Evolutionary conservation across 2,888 invertebrate genomes (phyloP).

Genomic region (Athalia cordata): DNA sequence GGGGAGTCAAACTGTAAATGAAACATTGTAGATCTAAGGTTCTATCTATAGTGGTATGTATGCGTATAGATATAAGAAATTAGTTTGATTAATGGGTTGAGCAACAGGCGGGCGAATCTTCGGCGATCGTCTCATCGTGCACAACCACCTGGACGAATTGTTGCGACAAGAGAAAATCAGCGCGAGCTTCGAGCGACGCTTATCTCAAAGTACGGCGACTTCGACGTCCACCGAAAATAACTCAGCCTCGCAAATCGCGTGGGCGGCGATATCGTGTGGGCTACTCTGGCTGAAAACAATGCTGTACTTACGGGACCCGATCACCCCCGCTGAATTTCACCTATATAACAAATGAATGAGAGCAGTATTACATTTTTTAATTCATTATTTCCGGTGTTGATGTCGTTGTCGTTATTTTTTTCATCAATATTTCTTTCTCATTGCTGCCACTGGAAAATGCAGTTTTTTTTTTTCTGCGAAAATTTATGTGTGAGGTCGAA

Average conservation of each 20-base stretch:
- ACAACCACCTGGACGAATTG: constrained; percentile 38
- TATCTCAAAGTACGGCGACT: constrained; percentile 6
- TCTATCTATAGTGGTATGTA: neutral
- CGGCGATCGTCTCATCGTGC: neutral
- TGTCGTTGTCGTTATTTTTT: no score
- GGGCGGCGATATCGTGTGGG: constrained; percentile 49
- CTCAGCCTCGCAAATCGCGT: constrained; percentile 56
- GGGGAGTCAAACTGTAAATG: no score
- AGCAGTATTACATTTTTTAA: no score
- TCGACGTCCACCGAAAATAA: constrained; percentile 54
- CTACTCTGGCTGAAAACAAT: neutral
- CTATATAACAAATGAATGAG: no score
- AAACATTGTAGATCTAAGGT: neutral
- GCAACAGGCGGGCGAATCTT: constrained; percentile 27
- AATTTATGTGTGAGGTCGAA: neutral
- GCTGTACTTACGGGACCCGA: neutral
- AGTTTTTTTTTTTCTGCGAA: neutral
- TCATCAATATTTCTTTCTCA: no score
- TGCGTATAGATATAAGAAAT: neutral
- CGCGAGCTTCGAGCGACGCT: constrained; percentile 7
- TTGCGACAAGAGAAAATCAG: constrained; percentile 10
- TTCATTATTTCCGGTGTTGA: no score
- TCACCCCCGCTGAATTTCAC: neutral
- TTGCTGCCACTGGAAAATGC: neutral
- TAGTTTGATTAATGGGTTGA: neutral